These are phyloP conservation scores for Athene noctua DNA, from an alignment of 2,113 vertebrate species.

Conservation along the genomic window DNA sequence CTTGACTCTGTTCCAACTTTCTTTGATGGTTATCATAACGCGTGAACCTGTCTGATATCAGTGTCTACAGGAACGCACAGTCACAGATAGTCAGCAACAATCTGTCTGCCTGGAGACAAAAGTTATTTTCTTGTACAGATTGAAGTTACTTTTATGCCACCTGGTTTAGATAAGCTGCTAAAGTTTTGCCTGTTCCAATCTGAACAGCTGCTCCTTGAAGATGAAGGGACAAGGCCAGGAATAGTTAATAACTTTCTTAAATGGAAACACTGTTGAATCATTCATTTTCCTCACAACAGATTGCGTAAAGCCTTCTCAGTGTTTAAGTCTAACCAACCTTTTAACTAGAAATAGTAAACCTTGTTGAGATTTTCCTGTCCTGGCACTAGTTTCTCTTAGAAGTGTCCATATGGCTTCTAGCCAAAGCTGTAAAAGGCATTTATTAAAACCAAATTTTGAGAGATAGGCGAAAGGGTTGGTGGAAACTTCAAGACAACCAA, in stretches of 20 bases:
- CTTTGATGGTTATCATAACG: not conserved
- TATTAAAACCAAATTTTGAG: not conserved
- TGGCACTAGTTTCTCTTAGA: not conserved
- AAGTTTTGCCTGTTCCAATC: not conserved
- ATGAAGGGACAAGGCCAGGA: conserved; percentile 23
- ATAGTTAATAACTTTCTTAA: conserved; percentile 36
- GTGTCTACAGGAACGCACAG: not conserved
- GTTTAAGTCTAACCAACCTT: not conserved
- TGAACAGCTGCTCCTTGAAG: conserved; percentile 33
- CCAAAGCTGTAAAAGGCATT: not conserved
- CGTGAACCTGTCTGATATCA: not conserved
- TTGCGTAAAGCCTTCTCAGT: not conserved
- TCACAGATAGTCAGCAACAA: not conserved
- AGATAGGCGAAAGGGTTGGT: not conserved
- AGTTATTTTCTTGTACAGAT: not conserved
- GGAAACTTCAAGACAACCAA: not conserved
- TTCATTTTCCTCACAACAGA: not conserved
- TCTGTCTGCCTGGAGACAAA: not conserved
- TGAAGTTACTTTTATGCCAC: not conserved
- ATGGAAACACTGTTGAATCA: conserved; percentile 21
- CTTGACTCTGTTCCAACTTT: not conserved
- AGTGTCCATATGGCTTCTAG: not conserved
- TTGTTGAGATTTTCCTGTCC: not conserved
- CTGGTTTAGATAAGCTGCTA: conserved; percentile 45
- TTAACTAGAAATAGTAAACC: conserved; percentile 13